Base-by-base conservation (phyloP, 2,888 invertebrate species). In the Ectemnius lituratus region DNA sequence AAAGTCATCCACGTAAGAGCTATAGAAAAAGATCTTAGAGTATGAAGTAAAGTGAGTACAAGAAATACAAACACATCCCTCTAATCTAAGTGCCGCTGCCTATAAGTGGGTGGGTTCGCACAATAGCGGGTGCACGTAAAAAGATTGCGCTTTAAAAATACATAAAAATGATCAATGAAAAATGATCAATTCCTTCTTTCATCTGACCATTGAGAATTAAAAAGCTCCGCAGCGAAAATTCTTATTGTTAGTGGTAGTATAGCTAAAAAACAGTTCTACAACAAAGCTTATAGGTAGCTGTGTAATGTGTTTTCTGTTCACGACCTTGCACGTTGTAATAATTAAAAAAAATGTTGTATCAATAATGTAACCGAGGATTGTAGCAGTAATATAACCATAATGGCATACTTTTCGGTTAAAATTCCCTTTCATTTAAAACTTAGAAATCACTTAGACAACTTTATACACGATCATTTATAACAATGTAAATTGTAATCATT, bases 391-490 rank as follows among this genome's bases (percentile, higher is more conserved):
- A 2, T 37, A 37, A 37, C 37, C 37, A 37, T 86, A 89, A 90
- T 90, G 90, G 90, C 90, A 90, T 90, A 85, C 83, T 84, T 88
- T 85, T 87, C 87, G 85, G 84, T 88, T 72, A 76, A 82, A 79
- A 70, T 86, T 87, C 85, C 84, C 85, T 86, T 82, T 89, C 86
- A 84, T 85, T 89, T 87, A 87, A 89, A 90, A 90, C 89, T 88
- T 89, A 89, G 88, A 87, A 88, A 90, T 90, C 90, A 90, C 89
- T 89, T 88, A 88, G 86, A 89, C 89, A 90, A 88, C 90, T 90
- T 90, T 90, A 90, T 90, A 90, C 90, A 90, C 86, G 89, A 87
- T 89, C 87, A 87, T 89, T 89, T 85, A 87, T 90, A 90, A 90
- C 90, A 90, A 90, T 89, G 87, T 88, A 85, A 89, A 89, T 90